Conservation (phyloP, 2,113 vertebrate genomes). For the Perca schrenkii region DNA sequence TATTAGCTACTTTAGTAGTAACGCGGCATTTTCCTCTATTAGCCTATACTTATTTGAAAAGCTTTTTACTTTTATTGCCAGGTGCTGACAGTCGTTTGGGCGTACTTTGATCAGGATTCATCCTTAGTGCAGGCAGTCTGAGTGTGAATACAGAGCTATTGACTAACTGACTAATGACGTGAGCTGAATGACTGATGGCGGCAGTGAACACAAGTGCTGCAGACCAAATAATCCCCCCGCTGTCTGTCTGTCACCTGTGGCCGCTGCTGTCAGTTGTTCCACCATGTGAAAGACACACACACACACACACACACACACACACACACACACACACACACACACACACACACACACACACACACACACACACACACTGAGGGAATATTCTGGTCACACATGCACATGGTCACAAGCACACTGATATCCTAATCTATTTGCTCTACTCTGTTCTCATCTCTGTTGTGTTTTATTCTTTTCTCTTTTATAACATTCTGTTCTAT, state of each 20-base stretch:
- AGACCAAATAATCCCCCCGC: conserved; percentile 38
- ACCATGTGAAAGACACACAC: conserved; percentile 25
- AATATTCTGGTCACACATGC: conserved; percentile 6
- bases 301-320: conserved; percentile 6
- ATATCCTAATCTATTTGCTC: neutral
- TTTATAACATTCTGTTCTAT: neutral
- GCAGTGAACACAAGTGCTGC: conserved; percentile 44
- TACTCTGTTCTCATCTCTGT: neutral
- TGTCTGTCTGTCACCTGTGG: conserved; percentile 66
- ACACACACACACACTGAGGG: conserved; percentile 8
- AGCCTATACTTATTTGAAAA: neutral
- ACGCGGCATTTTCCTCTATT: neutral
- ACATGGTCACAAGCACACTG: neutral
- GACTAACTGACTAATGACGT: conserved; percentile 27
- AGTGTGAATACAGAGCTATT: conserved; percentile 16
- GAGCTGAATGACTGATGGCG: conserved; percentile 63
- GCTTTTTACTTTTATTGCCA: neutral
- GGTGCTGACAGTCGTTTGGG: conserved; percentile 3
- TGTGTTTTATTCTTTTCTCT: neutral
- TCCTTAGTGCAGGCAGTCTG: neutral
- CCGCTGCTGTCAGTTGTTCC: conserved; percentile 60
- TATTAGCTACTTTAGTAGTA: neutral
- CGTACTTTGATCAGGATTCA: neutral
- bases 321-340: conserved; percentile 15
- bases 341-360: conserved; percentile 1